A percentile compares a stretch with the other conserved stretches of the same genome.
Conservation (phyloP, 92 coral and sea anemone species). For the Palythoa caribaeorum region DNA sequence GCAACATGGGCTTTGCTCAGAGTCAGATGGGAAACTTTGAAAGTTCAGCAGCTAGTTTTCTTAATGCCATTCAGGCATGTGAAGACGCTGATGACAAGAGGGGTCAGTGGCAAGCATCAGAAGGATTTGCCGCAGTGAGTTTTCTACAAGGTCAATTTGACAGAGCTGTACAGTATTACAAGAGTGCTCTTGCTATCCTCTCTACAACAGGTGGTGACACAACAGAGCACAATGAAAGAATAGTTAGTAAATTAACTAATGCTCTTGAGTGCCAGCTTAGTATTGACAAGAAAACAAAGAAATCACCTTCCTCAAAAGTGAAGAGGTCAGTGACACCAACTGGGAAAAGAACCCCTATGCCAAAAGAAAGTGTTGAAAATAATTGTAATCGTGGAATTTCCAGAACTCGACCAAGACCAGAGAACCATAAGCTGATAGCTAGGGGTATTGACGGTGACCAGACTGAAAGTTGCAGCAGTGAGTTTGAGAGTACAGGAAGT, state of each 20-base stretch:
- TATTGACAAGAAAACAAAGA: slow-evolving; percentile 55
- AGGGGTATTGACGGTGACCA: slow-evolving; percentile 86
- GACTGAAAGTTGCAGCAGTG: slow-evolving; percentile 20
- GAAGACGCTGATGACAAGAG: slow-evolving; percentile 76
- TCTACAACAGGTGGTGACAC: slow-evolving; percentile 68
- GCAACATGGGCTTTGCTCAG: slow-evolving; percentile 98
- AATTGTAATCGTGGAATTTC: slow-evolving; percentile 63
- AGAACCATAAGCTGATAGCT: slow-evolving; percentile 90
- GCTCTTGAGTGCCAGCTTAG: slow-evolving; percentile 88
- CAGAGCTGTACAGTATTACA: slow-evolving; percentile 88
- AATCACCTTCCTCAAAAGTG: slow-evolving; percentile 34
- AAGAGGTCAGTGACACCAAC: slow-evolving; percentile 40
- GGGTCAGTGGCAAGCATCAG: slow-evolving; percentile 96
- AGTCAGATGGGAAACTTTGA: slow-evolving; percentile 91
- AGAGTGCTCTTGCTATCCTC: slow-evolving; percentile 79
- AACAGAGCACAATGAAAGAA: slow-evolving; percentile 79
- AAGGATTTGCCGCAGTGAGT: slow-evolving; percentile 93
- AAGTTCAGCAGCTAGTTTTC: slow-evolving; percentile 79
- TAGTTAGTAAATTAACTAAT: slow-evolving; percentile 90
- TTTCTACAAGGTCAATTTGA: slow-evolving; percentile 80
- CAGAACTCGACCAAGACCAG: slow-evolving; percentile 82
- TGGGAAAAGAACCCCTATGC: slow-evolving; percentile 26
- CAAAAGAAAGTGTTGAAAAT: slow-evolving; percentile 47
- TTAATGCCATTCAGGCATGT: slow-evolving; percentile 92
- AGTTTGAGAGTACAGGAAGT: slow-evolving; percentile 3